Evolutionary conservation across 2,113 vertebrate species (phyloP).

Genomic region (Noctilio leporinus): DNA sequence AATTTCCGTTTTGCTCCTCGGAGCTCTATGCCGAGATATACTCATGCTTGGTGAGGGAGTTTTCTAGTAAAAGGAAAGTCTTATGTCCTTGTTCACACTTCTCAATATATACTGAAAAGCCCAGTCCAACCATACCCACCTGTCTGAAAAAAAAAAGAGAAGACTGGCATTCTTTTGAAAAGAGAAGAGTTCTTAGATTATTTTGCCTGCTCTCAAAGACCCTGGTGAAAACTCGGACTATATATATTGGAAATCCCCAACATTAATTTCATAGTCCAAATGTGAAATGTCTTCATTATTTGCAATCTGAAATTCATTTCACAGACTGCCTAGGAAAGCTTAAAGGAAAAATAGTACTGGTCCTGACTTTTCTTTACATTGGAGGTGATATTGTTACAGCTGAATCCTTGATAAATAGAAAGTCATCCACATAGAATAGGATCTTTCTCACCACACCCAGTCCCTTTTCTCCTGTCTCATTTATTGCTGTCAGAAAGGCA

Average conservation of each 20-base stretch:
- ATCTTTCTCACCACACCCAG: background rate
- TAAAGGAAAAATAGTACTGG: background rate
- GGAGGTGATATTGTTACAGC: background rate
- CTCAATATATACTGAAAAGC: background rate
- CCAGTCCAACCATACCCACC: too few relatives aligned
- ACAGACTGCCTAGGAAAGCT: background rate
- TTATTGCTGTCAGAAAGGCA: background rate
- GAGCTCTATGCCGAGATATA: background rate
- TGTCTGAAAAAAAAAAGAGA: too few relatives aligned
- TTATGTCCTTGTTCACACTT: background rate
- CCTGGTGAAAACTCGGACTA: background rate
- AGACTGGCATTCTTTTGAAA: too few relatives aligned
- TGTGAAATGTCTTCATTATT: background rate
- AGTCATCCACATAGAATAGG: background rate
- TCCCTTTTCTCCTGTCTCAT: background rate
- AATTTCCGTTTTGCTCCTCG: constrained; percentile 45
- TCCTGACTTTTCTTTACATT: background rate
- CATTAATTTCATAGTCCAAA: background rate
- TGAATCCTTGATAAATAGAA: background rate
- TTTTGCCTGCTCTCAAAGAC: background rate
- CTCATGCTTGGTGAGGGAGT: background rate
- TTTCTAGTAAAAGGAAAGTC: constrained; percentile 50
- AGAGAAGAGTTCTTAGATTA: background rate
- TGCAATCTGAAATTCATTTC: constrained; percentile 17
- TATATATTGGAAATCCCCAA: background rate